Conservation (phyloP, 2,888 invertebrate species). For the Mythimna vitellina region DNA sequence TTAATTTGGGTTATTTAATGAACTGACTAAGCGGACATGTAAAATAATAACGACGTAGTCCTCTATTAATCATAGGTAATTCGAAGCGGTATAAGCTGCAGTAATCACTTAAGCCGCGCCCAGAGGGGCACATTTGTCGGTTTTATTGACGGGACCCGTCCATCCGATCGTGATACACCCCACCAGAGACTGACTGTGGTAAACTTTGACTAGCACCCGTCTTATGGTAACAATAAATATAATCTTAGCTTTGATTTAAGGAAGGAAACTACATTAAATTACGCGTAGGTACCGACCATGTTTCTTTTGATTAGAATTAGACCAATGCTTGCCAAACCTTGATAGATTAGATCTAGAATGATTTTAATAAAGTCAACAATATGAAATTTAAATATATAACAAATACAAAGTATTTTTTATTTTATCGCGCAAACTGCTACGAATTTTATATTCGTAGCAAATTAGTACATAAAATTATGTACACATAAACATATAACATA, state of each 20-base stretch:
- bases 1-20: neutral
- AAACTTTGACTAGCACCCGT: slow-evolving; percentile 30
- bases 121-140: slow-evolving; percentile 81
- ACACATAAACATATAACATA: neutral
- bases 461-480: neutral
- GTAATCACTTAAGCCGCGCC: slow-evolving; percentile 89
- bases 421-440: neutral
- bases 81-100: slow-evolving; percentile 80
- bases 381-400: neutral
- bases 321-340: no score
- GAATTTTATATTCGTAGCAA: neutral
- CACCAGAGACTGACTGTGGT: slow-evolving; percentile 28
- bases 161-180: slow-evolving; percentile 74
- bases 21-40: neutral
- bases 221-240: slow-evolving; percentile 8
- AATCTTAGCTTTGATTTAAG: neutral
- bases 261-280: neutral
- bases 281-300: neutral
- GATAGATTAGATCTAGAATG: no score
- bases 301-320: no score
- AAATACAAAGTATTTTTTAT: neutral
- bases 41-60: slow-evolving; percentile 40
- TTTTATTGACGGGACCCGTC: slow-evolving; percentile 76
- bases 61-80: slow-evolving; percentile 53
- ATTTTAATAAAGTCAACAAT: neutral